Evolutionary conservation across 2,888 invertebrate genomes (phyloP), one percentile per base, ranked within the genome.

Genomic region (Therioaphis trifolii): DNA sequence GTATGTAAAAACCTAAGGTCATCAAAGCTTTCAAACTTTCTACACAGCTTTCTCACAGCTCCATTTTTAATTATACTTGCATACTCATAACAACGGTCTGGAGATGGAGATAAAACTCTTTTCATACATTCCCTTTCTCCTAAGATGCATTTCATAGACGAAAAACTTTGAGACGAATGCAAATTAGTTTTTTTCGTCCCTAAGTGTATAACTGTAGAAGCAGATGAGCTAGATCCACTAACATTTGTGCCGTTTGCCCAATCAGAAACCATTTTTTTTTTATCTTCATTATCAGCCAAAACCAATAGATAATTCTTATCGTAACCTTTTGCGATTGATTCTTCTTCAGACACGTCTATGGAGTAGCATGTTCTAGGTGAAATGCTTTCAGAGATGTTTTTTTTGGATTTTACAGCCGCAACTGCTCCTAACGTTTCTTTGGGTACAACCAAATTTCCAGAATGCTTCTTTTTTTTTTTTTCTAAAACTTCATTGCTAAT

Each of bases 141-240:
- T 87, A 94, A 95, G n/a, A 95, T 89, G 86, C 95, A 95, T 87
- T 94, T 94, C 84, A 95, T 89, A 88, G 94, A 93, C 49, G 94
- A 91, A 87, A 92, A 93, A 0, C 94, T 94, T 86, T 92, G 92
- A 0, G 93, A 93, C n/a, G 86, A 85, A 35, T 85, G 85, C 24
- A 87, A 79, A 74, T 78, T 85, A 18, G 77, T 77, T 24, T 71
- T 80, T 14, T 84, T 84, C 18, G 85, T 76, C 12, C 87, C 87
- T 3, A 87, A 84, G 79, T 87, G 87, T 61, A 87, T 87, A 18
- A 87, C 87, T 15, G 87, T 87, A n/a, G 87, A 87, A 9, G 87
- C 87, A 29, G 86, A 86, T 18, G 87, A 87, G 77, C 87, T 87
- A 27, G 82, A 82, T 58, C 63, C 82, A 27, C 82, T 82, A 14